Evolutionary conservation across 2,888 invertebrate species (phyloP), one percentile per base, ranked within the genome.

Genomic region (Nowickia ferox): DNA sequence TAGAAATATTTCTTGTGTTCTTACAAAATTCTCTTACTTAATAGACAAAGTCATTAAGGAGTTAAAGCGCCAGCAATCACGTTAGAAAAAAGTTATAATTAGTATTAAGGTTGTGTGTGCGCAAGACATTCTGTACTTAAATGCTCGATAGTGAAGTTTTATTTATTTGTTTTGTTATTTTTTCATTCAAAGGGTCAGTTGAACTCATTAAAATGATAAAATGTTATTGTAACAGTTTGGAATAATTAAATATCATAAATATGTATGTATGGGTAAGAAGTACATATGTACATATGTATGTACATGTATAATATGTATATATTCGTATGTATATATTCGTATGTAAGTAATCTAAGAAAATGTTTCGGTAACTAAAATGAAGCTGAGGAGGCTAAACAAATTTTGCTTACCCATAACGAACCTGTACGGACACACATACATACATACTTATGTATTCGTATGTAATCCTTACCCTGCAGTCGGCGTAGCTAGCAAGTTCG

Each of bases 161-260:
- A 44, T 76, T 44, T 30, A n/a, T 53, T 53, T 19, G 9, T 19
- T 53, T 53, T 19, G 15, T 57, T 65, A 15, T 53, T 51, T 55
- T 51, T 75, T 38, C 55, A 76, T 71, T 71, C 71, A 75, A 86
- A 87, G 88, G 87, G 88, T 87, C 51, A 81, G 84, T 84, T 74
- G 81, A 87, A 82, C 88, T 88, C 90, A 91, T 91, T 90, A 90
- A 91, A 90, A 91, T 91, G 91, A 90, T 90, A 89, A 90, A 91
- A 91, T 90, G 89, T 90, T 90, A 89, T 91, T 89, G 90, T 89
- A 90, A 90, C 89, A 88, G 91, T 89, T 90, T 90, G 91, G 91
- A 90, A 91, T 91, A 91, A 90, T 90, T 90, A 90, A 88, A 66
- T 71, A 65, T 69, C 9, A 61, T 17, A 38, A 46, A 57, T 30